A percentile compares a stretch with the other conserved stretches of the same genome.
phyloP scores from a whole-genome alignment of 2,797 vertebrate species.

The Acestrorhynchus altus region DNA sequence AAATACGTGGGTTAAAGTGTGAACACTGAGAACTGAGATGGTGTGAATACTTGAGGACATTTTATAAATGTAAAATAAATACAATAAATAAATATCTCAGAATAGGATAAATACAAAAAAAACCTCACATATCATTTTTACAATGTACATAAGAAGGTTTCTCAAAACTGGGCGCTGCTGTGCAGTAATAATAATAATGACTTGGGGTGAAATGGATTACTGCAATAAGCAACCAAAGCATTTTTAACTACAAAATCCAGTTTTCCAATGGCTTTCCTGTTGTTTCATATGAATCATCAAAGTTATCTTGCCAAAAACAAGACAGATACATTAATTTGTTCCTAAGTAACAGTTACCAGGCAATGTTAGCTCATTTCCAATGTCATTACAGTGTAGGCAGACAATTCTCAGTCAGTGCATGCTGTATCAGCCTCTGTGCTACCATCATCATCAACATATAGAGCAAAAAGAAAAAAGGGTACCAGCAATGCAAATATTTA shows the following conservation, averaged over 20 bases:
- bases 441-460: not conserved
- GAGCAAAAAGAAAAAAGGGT: not conserved
- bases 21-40: slow-evolving; percentile 37
- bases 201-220: not conserved
- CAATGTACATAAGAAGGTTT: slow-evolving; percentile 32
- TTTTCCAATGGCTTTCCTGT: not conserved
- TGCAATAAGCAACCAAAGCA: not conserved
- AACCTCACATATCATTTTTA: slow-evolving; percentile 35
- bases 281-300: not conserved
- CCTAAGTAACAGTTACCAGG: slow-evolving; percentile 14
- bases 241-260: not conserved
- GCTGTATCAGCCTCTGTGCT: not conserved
- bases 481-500: not conserved
- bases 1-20: slow-evolving; percentile 37
- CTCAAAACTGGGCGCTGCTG: slow-evolving; percentile 22
- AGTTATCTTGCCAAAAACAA: not conserved
- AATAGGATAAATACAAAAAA: slow-evolving; percentile 70
- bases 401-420: not conserved
- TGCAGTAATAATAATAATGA: slow-evolving; percentile 23
- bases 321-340: not conserved
- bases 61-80: slow-evolving; percentile 74
- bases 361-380: not conserved
- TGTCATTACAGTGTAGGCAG: slow-evolving; percentile 5
- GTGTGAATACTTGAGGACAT: slow-evolving; percentile 62
- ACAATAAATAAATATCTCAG: slow-evolving; percentile 79